These are phyloP conservation scores for Psittacula derbiana DNA, from an alignment of 2,797 vertebrate genomes.

Conservation along the genomic window DNA sequence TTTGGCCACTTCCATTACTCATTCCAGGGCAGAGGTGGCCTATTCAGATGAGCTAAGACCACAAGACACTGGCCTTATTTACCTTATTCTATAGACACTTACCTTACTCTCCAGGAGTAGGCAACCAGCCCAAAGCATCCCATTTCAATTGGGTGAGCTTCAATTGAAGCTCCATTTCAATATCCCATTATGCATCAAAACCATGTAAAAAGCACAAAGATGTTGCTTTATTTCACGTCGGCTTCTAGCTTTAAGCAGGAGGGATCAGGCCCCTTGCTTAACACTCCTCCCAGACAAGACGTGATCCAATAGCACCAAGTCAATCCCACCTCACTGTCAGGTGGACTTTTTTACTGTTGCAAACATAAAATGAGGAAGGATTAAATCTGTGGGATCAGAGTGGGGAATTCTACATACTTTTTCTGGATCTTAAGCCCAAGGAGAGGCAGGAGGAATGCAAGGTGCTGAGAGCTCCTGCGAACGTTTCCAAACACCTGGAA, in stretches of 20 bases:
- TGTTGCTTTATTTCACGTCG: neutral
- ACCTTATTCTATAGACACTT: neutral
- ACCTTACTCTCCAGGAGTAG: neutral
- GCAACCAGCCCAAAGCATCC: neutral
- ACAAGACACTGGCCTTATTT: neutral
- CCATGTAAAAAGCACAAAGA: neutral
- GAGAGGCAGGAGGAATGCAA: constrained; percentile 28
- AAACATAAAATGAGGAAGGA: neutral
- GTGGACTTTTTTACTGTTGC: neutral
- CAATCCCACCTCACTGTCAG: neutral
- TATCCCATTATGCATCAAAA: neutral
- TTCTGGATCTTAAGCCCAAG: neutral
- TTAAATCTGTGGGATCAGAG: neutral
- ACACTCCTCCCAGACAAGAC: neutral
- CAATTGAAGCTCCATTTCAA: neutral
- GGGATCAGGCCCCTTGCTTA: neutral
- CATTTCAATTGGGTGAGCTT: too few species aligned
- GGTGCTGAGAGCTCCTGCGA: neutral
- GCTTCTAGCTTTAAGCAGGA: neutral
- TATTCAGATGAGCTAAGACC: neutral
- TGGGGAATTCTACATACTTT: neutral
- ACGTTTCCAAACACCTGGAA: neutral
- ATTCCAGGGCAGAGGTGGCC: neutral
- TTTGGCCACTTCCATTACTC: neutral
- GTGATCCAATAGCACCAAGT: neutral